phyloP scores from a whole-genome alignment of 2,113 vertebrate genomes.

The Rhea americana region DNA sequence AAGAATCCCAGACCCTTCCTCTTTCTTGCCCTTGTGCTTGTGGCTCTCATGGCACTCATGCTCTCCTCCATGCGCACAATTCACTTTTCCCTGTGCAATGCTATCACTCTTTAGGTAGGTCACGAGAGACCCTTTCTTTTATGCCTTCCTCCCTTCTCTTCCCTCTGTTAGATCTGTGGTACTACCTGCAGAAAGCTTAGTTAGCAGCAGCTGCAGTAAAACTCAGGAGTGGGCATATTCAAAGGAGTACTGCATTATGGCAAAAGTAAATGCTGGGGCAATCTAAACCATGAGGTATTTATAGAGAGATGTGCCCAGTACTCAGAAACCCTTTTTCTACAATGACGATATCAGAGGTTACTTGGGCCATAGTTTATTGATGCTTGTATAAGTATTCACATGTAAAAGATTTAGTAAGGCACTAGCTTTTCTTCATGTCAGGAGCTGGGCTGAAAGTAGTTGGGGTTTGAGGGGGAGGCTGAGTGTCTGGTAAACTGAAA shows the following conservation, averaged over 20 bases:
- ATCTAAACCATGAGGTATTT: not conserved
- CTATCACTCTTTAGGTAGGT: not conserved
- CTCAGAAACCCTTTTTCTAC: not conserved
- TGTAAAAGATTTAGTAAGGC: not conserved
- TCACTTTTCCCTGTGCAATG: not conserved
- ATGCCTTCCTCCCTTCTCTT: not conserved
- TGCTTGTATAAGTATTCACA: not conserved
- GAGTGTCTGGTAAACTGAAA: not conserved
- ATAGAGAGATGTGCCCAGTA: not conserved
- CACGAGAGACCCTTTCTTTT: not conserved
- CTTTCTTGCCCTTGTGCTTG: accelerated
- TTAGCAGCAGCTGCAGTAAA: not conserved
- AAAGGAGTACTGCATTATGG: not conserved
- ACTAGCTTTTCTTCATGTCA: not conserved
- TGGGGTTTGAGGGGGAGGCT: not conserved
- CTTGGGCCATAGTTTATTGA: not conserved
- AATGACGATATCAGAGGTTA: not conserved
- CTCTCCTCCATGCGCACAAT: not conserved
- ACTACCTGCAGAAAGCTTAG: not conserved
- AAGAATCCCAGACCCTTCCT: not conserved
- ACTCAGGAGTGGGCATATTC: not conserved
- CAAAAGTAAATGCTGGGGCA: not conserved
- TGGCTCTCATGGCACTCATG: not conserved
- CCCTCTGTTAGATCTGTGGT: not conserved
- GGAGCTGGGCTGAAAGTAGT: not conserved